phyloP scores from a whole-genome alignment of 2,797 vertebrate species.

The Argentina silus region DNA sequence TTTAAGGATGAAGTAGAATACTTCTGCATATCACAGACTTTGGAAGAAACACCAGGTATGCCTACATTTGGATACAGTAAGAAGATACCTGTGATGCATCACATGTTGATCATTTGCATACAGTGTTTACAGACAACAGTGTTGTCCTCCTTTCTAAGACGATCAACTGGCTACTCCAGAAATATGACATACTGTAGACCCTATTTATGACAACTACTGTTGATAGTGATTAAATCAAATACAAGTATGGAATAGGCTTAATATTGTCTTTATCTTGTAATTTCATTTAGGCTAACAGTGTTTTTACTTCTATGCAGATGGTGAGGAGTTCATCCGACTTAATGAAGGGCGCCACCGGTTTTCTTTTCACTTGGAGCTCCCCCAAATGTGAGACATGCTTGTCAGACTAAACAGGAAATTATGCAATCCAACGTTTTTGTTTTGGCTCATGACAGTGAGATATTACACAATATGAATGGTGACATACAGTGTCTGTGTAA shows the following conservation, averaged over 20 bases:
- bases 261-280: neutral
- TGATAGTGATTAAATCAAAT: neutral
- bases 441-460: neutral
- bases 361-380: slow-evolving; percentile 82
- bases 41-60: slow-evolving; percentile 34
- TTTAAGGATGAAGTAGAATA: slow-evolving; percentile 64
- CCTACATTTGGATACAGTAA: no score
- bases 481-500: no score
- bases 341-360: slow-evolving; percentile 80
- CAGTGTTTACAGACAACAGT: no score
- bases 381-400: slow-evolving; percentile 76
- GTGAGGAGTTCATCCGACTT: slow-evolving; percentile 60
- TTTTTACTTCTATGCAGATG: slow-evolving; percentile 60
- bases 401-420: neutral
- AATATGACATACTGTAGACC: no score
- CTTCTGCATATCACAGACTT: slow-evolving; percentile 61
- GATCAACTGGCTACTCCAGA: no score
- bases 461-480: no score
- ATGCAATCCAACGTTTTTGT: neutral
- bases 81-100: no score
- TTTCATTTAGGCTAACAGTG: neutral
- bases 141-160: no score
- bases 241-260: neutral
- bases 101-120: no score
- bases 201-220: no score